A percentile compares a stretch with the other conserved stretches of the same genome.
Evolutionary conservation across 2,888 invertebrate species (phyloP).

Genomic region (Acanthacorydalis orientalis): DNA sequence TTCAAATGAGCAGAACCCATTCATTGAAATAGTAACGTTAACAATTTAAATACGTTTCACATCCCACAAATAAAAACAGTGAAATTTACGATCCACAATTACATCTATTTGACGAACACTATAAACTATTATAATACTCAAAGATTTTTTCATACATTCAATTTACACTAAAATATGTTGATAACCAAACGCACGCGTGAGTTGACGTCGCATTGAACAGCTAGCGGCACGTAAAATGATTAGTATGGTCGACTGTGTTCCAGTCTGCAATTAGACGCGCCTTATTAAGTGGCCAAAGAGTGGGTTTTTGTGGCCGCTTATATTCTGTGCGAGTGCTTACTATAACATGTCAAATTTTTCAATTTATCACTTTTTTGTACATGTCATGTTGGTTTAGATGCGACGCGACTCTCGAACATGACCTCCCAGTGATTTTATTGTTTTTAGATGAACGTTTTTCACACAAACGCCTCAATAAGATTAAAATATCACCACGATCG

Average conservation of each 20-base stretch:
- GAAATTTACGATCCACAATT: too few relatives aligned
- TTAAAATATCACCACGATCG: too few relatives aligned
- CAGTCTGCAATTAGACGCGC: conserved; percentile 8
- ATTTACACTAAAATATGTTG: not conserved
- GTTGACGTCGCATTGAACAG: not conserved
- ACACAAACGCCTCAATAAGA: too few relatives aligned
- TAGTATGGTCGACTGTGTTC: conserved; percentile 7
- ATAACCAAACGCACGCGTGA: not conserved
- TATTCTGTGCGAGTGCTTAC: not conserved
- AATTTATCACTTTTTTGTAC: conserved; percentile 9
- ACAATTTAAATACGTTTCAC: too few relatives aligned
- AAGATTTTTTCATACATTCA: not conserved
- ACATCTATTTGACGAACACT: too few relatives aligned
- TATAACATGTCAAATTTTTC: conserved; percentile 8
- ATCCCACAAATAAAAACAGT: too few relatives aligned
- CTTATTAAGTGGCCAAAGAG: conserved; percentile 5
- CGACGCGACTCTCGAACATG: too few relatives aligned
- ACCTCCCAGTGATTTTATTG: too few relatives aligned
- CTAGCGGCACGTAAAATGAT: not conserved
- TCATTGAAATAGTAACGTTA: too few relatives aligned
- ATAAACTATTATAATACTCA: not conserved
- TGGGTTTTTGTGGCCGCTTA: not conserved
- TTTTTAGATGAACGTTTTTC: too few relatives aligned
- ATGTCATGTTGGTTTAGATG: not conserved
- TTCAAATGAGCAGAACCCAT: too few relatives aligned